These are phyloP conservation scores for Lota lota DNA, from an alignment of 2,113 vertebrate genomes.

Conservation along the genomic window DNA sequence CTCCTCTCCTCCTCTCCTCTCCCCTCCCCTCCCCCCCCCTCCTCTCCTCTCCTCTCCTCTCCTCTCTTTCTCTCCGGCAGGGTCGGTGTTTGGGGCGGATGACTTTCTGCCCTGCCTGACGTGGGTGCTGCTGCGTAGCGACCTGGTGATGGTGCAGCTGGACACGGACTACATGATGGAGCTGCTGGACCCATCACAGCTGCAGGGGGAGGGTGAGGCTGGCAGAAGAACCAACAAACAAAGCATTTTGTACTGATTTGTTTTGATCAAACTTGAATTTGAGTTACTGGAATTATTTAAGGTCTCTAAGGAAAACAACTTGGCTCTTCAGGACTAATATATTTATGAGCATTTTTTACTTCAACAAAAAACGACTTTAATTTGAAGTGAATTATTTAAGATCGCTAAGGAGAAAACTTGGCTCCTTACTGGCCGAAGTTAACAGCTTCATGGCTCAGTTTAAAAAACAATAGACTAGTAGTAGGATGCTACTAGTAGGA, in stretches of 20 bases:
- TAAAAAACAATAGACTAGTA: too few relatives aligned
- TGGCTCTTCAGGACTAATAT: too few relatives aligned
- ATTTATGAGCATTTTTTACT: neutral
- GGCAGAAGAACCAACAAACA: neutral
- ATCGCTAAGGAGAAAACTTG: too few relatives aligned
- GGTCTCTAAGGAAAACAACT: too few relatives aligned
- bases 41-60: neutral
- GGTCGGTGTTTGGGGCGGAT: constrained; percentile 79
- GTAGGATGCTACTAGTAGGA: too few relatives aligned
- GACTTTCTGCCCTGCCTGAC: constrained; percentile 87
- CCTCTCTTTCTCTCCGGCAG: constrained; percentile 47
- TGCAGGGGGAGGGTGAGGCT: constrained; percentile 82
- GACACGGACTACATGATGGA: constrained; percentile 93
- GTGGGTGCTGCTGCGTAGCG: constrained; percentile 79
- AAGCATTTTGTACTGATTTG: neutral
- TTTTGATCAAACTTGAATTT: neutral
- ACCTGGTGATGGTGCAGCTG: constrained; percentile 76
- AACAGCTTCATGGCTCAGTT: too few relatives aligned
- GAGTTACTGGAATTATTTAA: too few relatives aligned
- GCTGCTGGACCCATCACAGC: constrained; percentile 81
- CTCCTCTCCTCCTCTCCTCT: neutral
- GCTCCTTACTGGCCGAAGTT: too few relatives aligned
- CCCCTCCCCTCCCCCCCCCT: too few relatives aligned
- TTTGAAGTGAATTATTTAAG: too few relatives aligned
- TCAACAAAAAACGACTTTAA: too few relatives aligned